Percentiles rank a stretch among this genome's conserved stretches.
Evolutionary conservation across 2,888 invertebrate species (phyloP).

Genomic region (Cyclophora albipunctata): DNA sequence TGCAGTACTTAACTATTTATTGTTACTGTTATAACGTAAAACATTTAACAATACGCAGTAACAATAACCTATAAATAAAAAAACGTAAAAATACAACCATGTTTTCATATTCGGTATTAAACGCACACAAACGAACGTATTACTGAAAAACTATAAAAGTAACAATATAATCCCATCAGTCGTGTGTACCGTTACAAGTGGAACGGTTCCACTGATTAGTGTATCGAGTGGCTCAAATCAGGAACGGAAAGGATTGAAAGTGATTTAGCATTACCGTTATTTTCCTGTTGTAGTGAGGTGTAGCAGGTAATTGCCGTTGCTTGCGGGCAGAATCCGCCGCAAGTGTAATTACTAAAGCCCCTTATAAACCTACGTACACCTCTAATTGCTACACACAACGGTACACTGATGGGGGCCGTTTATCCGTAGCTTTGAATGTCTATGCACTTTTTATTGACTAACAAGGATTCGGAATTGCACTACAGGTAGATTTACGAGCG

Average conservation of each 20-base stretch:
- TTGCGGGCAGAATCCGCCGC: constrained; percentile 22
- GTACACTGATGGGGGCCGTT: constrained; percentile 34
- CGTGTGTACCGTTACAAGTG: too few relatives aligned
- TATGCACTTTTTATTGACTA: constrained; percentile 16
- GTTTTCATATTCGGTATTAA: too few relatives aligned
- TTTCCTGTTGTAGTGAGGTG: background rate
- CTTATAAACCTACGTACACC: constrained; percentile 29
- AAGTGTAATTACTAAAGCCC: constrained; percentile 36
- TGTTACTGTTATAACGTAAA: too few relatives aligned
- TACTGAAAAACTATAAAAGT: too few relatives aligned
- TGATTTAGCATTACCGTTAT: constrained; percentile 1
- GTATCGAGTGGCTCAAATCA: constrained; percentile 1
- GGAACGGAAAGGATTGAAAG: background rate
- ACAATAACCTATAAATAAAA: too few relatives aligned
- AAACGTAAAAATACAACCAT: too few relatives aligned
- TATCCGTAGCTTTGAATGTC: constrained; percentile 25
- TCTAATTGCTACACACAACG: constrained; percentile 40
- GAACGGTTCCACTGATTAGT: too few relatives aligned
- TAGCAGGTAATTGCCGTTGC: constrained; percentile 20
- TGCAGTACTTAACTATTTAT: too few relatives aligned
- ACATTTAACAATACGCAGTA: too few relatives aligned
- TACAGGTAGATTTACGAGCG: constrained; percentile 5
- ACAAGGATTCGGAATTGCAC: constrained; percentile 13
- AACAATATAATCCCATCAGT: too few relatives aligned
- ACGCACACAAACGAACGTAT: too few relatives aligned